These are phyloP conservation scores for Polypedilum vanderplanki DNA, from an alignment of 1,140 invertebrate species.

Conservation along the genomic window DNA sequence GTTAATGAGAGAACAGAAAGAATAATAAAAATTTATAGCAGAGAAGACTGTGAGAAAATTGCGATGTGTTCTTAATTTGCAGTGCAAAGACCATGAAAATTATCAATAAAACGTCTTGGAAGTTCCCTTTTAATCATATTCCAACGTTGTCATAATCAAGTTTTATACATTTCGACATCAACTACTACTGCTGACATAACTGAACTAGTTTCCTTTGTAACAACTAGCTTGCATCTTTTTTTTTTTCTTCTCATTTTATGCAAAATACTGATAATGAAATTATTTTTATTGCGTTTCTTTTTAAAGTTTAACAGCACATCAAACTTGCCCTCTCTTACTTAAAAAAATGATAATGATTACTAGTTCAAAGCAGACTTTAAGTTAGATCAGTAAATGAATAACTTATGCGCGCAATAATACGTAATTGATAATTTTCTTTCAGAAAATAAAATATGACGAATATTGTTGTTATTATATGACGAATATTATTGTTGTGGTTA, in stretches of 20 bases:
- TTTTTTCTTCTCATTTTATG: not conserved
- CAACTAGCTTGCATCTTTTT: not conserved
- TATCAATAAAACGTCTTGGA: not conserved
- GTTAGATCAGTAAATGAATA: too few species aligned
- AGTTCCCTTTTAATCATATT: not conserved
- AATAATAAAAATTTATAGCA: not conserved
- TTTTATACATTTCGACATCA: not conserved
- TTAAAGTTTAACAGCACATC: not conserved
- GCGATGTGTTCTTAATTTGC: too few species aligned
- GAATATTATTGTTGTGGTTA: too few species aligned
- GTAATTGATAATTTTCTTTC: too few species aligned
- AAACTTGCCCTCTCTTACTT: too few species aligned
- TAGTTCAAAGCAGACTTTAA: not conserved
- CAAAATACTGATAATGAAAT: not conserved
- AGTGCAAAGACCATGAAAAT: not conserved
- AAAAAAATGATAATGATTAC: not conserved
- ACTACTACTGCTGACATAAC: not conserved
- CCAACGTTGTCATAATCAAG: too few species aligned
- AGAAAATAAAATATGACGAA: too few species aligned
- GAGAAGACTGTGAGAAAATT: not conserved
- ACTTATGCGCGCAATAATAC: too few species aligned
- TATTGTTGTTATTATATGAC: too few species aligned
- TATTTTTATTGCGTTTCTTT: not conserved
- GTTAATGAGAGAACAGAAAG: not conserved
- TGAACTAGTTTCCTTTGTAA: constrained; percentile 6